Conservation (phyloP, 2,797 vertebrate species). For the Rhodeus uyekii region DNA sequence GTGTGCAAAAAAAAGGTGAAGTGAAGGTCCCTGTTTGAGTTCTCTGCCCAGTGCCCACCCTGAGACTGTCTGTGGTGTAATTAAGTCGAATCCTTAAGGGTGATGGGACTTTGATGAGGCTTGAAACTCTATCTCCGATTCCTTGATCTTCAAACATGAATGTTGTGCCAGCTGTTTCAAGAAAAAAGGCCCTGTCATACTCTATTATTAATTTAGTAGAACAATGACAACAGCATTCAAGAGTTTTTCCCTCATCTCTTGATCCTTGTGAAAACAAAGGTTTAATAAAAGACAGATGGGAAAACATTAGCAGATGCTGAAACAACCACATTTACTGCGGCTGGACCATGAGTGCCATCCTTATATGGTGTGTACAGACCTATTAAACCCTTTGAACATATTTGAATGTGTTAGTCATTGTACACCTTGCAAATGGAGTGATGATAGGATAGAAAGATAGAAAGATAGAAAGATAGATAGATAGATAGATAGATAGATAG, state of each 20-base stretch:
- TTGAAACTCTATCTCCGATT: slow-evolving; percentile 31
- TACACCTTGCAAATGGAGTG: background rate
- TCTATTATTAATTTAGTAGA: slow-evolving; percentile 45
- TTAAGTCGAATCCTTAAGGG: background rate
- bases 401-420: background rate
- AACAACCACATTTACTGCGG: background rate
- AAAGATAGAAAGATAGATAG: background rate
- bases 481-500: background rate
- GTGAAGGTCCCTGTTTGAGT: background rate
- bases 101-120: slow-evolving; percentile 24
- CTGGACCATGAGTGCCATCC: slow-evolving; percentile 13
- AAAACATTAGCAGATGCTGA: slow-evolving; percentile 36
- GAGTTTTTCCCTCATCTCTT: slow-evolving; percentile 42
- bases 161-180: slow-evolving; percentile 14
- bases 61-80: slow-evolving; percentile 14
- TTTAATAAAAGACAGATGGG: slow-evolving; percentile 43
- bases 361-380: slow-evolving; percentile 16
- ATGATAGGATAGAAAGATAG: background rate
- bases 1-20: background rate
- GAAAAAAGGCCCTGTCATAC: slow-evolving; percentile 8
- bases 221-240: slow-evolving; percentile 29
- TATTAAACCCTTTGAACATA: background rate
- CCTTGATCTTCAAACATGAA: slow-evolving; percentile 25
- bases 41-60: background rate
- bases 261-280: slow-evolving; percentile 35